Conservation (phyloP, 2,797 vertebrate species). For the Falco concolor region DNA sequence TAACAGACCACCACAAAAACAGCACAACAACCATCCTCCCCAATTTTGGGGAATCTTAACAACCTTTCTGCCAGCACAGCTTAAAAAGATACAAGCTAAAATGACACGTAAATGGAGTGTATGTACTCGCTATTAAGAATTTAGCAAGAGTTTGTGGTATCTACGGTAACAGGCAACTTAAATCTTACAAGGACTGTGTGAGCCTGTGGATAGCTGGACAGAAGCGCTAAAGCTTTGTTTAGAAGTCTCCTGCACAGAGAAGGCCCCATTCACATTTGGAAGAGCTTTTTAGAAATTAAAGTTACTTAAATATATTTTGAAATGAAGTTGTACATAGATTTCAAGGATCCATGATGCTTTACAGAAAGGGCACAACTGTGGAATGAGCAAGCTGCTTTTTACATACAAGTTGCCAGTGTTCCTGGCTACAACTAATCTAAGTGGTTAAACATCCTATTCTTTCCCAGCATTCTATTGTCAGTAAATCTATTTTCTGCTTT, state of each 20-base stretch:
- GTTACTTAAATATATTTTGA: not conserved
- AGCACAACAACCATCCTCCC: not conserved
- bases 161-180: not conserved
- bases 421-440: not conserved
- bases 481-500: conserved; percentile 27
- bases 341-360: not conserved
- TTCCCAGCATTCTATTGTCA: conserved; percentile 17
- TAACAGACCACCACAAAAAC: not conserved
- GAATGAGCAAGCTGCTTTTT: not conserved
- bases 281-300: not conserved
- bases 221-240: not conserved
- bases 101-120: not conserved
- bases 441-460: conserved; percentile 12
- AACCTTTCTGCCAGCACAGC: not conserved
- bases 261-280: not conserved
- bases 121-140: not conserved
- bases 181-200: not conserved
- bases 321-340: not conserved
- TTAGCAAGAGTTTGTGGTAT: not conserved
- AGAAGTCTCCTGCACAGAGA: not conserved
- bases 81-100: not conserved
- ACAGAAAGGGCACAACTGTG: not conserved
- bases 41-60: not conserved
- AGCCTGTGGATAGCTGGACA: not conserved
- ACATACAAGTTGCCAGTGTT: conserved; percentile 13